A percentile compares a stretch with the other conserved stretches of the same genome.
phyloP scores from a whole-genome alignment of 2,113 vertebrate genomes.

The Dipodomys ordii region DNA sequence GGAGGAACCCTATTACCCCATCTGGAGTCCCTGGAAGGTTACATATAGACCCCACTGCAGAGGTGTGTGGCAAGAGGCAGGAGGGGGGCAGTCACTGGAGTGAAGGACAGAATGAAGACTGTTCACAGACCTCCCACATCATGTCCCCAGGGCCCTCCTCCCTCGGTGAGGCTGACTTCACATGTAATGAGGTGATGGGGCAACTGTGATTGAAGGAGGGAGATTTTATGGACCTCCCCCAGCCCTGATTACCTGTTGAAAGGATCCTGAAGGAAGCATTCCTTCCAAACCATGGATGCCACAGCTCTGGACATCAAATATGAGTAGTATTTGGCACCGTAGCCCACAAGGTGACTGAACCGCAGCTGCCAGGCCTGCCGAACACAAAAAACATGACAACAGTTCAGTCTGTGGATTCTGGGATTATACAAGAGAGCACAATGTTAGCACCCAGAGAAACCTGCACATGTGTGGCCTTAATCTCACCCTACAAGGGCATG shows the following conservation, averaged over 20 bases:
- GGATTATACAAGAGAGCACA: rapidly evolving
- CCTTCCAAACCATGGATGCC: slow-evolving; percentile 98
- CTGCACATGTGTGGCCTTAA: no score
- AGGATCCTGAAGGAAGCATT: slow-evolving; percentile 95
- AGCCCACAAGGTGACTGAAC: slow-evolving; percentile 97
- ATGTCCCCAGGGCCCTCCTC: no score
- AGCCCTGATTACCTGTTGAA: slow-evolving; percentile 92
- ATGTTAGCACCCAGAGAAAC: background rate
- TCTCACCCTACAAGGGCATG: no score
- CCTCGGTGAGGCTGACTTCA: background rate
- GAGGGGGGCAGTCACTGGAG: background rate
- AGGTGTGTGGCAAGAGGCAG: background rate
- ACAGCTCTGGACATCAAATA: slow-evolving; percentile 99
- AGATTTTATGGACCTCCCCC: background rate
- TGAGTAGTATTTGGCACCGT: slow-evolving; percentile 98
- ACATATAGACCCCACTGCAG: background rate
- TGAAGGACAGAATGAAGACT: background rate
- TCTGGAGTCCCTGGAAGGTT: rapidly evolving
- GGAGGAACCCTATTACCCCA: no score
- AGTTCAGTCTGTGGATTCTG: rapidly evolving
- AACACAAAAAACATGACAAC: background rate
- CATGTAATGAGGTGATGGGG: rapidly evolving
- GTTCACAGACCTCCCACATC: background rate
- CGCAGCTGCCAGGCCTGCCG: slow-evolving; percentile 98
- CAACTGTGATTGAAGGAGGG: background rate